Conservation (phyloP, 2,888 invertebrate genomes). For the Trichopria drosophilae region DNA sequence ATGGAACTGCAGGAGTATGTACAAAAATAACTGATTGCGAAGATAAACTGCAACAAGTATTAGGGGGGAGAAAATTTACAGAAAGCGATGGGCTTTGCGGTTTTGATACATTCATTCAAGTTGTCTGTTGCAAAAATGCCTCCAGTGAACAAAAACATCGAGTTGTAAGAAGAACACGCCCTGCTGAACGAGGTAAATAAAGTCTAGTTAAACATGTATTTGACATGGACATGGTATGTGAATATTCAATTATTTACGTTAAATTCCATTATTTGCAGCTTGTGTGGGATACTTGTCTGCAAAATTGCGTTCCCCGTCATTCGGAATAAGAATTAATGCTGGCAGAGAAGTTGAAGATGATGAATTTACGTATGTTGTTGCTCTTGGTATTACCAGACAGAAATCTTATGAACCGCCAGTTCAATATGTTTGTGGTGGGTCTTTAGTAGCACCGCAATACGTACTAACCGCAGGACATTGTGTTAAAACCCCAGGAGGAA, state of each 20-base stretch:
- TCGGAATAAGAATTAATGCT: conserved; percentile 38
- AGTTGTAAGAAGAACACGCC: too few species aligned
- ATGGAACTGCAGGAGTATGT: conserved; percentile 41
- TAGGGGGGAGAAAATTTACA: conserved; percentile 34
- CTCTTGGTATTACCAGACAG: too few species aligned
- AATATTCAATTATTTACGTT: too few species aligned
- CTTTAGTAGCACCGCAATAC: conserved; percentile 43
- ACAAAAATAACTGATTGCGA: conserved; percentile 44
- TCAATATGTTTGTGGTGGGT: conserved; percentile 46
- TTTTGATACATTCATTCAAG: conserved; percentile 55
- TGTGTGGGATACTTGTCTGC: conserved; percentile 45
- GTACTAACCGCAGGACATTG: conserved; percentile 52
- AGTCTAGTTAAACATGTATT: too few species aligned
- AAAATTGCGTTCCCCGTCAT: conserved; percentile 17
- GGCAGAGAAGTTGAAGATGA: conserved; percentile 35
- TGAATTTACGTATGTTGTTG: conserved; percentile 48
- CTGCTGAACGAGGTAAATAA: conserved; percentile 48
- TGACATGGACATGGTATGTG: too few species aligned
- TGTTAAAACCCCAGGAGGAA: conserved; percentile 41
- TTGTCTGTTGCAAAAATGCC: conserved; percentile 63
- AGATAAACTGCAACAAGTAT: conserved; percentile 38
- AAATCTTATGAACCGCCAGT: conserved; percentile 39
- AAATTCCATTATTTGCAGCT: too few species aligned
- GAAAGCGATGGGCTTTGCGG: conserved; percentile 56
- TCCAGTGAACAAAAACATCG: conserved; percentile 31